phyloP scores from a whole-genome alignment of 2,888 invertebrate species.

The Ceratothoa steindachneri region DNA sequence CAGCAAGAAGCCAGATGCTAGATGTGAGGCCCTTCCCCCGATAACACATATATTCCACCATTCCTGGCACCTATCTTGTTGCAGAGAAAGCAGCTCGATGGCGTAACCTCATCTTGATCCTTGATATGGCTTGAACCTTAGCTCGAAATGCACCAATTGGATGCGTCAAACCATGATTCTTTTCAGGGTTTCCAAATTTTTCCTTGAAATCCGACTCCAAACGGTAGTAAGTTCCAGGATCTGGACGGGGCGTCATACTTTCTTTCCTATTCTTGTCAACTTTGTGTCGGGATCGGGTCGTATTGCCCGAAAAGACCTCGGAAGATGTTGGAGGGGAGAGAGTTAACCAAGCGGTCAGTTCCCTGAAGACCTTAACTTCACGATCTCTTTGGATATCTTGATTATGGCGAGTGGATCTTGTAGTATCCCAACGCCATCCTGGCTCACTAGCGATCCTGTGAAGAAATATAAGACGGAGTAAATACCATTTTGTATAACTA shows the following conservation, averaged over 20 bases:
- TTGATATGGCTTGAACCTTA: conserved; percentile 47
- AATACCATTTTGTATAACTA: no score
- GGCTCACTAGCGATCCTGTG: conserved; percentile 39
- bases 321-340: conserved; percentile 22
- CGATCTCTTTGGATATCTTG: conserved; percentile 46
- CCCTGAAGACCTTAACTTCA: conserved; percentile 33
- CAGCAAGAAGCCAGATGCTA: no score
- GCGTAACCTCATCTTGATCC: conserved; percentile 46
- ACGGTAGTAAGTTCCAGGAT: conserved; percentile 35
- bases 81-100: conserved; percentile 45
- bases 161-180: conserved; percentile 24
- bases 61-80: conserved; percentile 27
- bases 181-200: conserved; percentile 20
- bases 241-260: conserved; percentile 17
- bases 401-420: conserved; percentile 45
- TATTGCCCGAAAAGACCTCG: conserved; percentile 11
- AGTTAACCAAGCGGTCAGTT: conserved; percentile 40
- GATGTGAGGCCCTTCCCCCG: no score
- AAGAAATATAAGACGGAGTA: neutral
- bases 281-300: neutral
- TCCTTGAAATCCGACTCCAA: conserved; percentile 42
- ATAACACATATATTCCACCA: no score
- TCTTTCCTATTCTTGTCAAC: conserved; percentile 14
- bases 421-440: conserved; percentile 41
- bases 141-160: conserved; percentile 35